phyloP scores from a whole-genome alignment of 2,113 vertebrate genomes.

The Hydrolagus affinis region DNA sequence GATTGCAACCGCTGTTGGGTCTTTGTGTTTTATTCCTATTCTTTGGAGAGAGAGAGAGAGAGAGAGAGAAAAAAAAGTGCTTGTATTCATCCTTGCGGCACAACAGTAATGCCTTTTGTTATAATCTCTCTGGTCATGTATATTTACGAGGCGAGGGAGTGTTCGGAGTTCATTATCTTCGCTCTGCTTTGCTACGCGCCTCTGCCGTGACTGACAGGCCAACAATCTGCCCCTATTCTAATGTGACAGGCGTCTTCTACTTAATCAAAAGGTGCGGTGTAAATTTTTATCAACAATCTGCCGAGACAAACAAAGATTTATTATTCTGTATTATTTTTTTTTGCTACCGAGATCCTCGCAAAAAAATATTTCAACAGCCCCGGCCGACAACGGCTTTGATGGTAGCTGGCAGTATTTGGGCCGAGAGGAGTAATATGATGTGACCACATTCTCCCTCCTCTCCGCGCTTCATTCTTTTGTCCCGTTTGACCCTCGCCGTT shows the following conservation, averaged over 20 bases:
- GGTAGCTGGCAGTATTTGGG: too few relatives aligned
- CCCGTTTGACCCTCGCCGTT: constrained; percentile 38
- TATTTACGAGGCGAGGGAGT: background rate
- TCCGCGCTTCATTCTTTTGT: constrained; percentile 42
- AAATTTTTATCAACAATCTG: constrained; percentile 54
- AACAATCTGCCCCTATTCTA: background rate
- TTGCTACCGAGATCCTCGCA: background rate
- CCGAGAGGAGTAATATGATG: constrained; percentile 46
- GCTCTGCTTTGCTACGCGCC: too few relatives aligned
- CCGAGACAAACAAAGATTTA: constrained; percentile 58
- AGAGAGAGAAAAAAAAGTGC: background rate
- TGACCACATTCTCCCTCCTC: constrained; percentile 42
- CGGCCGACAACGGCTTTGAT: background rate
- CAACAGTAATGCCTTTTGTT: background rate
- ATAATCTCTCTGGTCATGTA: background rate
- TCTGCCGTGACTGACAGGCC: background rate
- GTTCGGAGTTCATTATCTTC: too few relatives aligned
- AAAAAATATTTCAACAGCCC: background rate
- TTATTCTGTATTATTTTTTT: constrained; percentile 54
- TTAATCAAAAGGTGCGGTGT: background rate
- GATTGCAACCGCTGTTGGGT: background rate
- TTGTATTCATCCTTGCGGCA: background rate
- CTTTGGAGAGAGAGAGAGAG: too few relatives aligned
- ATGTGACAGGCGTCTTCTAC: background rate
- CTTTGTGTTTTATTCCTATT: too few relatives aligned